Evolutionary conservation across 2,888 invertebrate genomes (phyloP).

Genomic region (Ectropis crepuscularia): DNA sequence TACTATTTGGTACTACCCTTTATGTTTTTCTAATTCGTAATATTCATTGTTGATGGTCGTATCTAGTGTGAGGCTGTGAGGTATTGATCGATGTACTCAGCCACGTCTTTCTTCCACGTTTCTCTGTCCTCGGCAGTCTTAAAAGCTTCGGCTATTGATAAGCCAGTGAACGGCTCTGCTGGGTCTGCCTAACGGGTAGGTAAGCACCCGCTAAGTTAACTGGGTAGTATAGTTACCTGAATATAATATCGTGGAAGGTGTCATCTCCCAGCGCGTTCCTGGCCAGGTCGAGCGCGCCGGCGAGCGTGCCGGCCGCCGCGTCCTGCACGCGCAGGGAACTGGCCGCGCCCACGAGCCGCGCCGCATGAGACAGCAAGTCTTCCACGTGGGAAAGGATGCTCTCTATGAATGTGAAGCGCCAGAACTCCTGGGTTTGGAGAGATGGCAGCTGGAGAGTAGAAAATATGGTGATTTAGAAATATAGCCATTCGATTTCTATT

Average conservation of each 20-base stretch:
- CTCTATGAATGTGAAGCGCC: conserved; percentile 77
- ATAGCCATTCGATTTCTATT: too few relatives aligned
- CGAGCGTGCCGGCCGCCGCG: conserved; percentile 58
- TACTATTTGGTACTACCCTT: too few relatives aligned
- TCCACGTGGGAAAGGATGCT: conserved; percentile 71
- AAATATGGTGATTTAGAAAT: neutral
- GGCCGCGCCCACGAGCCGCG: conserved; percentile 73
- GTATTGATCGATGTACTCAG: too few relatives aligned
- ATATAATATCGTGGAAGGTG: conserved; percentile 70
- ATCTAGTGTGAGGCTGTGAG: too few relatives aligned
- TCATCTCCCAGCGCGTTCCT: conserved; percentile 77
- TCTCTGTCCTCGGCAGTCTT: too few relatives aligned
- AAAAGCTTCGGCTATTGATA: too few relatives aligned
- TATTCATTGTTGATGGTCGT: too few relatives aligned
- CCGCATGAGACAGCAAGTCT: conserved; percentile 64
- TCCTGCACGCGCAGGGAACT: conserved; percentile 70
- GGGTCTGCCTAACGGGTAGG: too few relatives aligned
- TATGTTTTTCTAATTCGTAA: too few relatives aligned
- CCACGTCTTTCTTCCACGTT: too few relatives aligned
- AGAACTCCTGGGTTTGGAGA: conserved; percentile 74
- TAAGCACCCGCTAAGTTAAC: too few relatives aligned
- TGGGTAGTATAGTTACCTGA: conserved; percentile 60
- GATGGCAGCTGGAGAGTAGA: conserved; percentile 57
- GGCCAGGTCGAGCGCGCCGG: conserved; percentile 70
- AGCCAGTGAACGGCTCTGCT: too few relatives aligned